Percentiles rank a stretch among this genome's conserved stretches.
phyloP scores from a whole-genome alignment of 2,888 invertebrate species.

The Liopterus haemorrhoidalis region DNA sequence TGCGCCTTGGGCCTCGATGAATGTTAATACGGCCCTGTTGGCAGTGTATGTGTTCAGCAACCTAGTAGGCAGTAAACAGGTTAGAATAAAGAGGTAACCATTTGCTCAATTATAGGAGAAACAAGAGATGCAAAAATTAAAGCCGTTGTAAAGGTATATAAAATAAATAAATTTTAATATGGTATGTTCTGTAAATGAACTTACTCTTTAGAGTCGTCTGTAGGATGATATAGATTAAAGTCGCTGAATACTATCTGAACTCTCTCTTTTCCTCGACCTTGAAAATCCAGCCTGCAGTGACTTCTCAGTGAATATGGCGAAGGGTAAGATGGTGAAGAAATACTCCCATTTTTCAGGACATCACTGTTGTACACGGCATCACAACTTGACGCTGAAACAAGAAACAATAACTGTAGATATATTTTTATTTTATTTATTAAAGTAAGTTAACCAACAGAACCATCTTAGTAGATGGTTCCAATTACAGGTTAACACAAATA shows the following conservation, averaged over 20 bases:
- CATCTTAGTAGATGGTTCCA: no score
- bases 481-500: no score
- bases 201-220: constrained; percentile 59
- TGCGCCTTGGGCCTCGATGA: no score
- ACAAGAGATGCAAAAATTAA: no score
- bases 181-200: no score
- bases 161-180: constrained; percentile 5
- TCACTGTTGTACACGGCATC: constrained; percentile 74
- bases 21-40: no score
- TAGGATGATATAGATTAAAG: constrained; percentile 69
- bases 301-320: constrained; percentile 72
- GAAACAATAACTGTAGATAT: constrained; percentile 33
- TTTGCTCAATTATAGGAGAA: no score
- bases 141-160: no score
- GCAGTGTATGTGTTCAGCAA: no score
- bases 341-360: constrained; percentile 71
- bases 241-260: constrained; percentile 81
- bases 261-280: constrained; percentile 76
- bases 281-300: constrained; percentile 85
- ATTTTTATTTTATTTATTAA: no score
- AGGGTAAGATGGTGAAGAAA: constrained; percentile 82
- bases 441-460: no score
- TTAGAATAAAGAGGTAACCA: constrained; percentile 10
- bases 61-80: no score
- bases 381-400: constrained; percentile 68